Conservation (phyloP, 2,797 vertebrate species). For the Neosilurus mollespiculum region DNA sequence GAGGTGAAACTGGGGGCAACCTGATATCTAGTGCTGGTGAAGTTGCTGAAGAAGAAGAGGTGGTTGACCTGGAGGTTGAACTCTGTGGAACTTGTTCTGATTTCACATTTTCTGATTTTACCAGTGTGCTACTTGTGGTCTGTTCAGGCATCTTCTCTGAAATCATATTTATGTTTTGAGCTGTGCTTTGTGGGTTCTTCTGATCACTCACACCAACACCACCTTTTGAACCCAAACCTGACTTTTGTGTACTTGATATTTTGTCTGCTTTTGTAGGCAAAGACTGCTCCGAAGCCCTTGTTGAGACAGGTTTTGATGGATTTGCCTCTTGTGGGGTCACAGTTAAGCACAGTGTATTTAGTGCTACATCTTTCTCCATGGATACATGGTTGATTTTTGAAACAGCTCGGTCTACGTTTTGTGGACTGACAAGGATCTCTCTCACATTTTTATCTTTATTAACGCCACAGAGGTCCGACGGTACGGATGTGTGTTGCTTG, state of each 20-base stretch:
- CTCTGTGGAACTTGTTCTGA: conserved; percentile 5
- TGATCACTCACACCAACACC: not conserved
- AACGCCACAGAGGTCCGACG: conserved; percentile 46
- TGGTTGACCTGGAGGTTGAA: not conserved
- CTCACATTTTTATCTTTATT: conserved; percentile 48
- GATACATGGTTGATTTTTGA: conserved; percentile 2
- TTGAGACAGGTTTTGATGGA: conserved; percentile 14
- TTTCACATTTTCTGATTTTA: conserved; percentile 4
- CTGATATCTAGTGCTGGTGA: conserved; percentile 35
- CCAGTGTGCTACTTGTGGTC: not conserved
- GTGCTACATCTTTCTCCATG: conserved; percentile 18
- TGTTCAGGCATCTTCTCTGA: not conserved
- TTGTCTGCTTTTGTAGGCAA: conserved; percentile 14
- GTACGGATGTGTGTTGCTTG: conserved; percentile 46
- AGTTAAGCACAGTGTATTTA: conserved; percentile 13
- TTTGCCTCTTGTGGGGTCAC: conserved; percentile 5
- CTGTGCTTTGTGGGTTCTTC: conserved; percentile 32
- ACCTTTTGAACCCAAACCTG: not conserved
- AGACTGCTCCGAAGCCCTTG: not conserved
- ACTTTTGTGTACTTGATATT: not conserved
- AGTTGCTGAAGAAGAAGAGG: conserved; percentile 17
- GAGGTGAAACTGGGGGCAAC: conserved; percentile 26
- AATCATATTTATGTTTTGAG: not conserved
- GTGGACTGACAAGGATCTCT: conserved; percentile 40
- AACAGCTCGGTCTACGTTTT: conserved; percentile 13